Base-by-base conservation (phyloP, 2,113 vertebrate species). In the Calyptomena viridis region DNA sequence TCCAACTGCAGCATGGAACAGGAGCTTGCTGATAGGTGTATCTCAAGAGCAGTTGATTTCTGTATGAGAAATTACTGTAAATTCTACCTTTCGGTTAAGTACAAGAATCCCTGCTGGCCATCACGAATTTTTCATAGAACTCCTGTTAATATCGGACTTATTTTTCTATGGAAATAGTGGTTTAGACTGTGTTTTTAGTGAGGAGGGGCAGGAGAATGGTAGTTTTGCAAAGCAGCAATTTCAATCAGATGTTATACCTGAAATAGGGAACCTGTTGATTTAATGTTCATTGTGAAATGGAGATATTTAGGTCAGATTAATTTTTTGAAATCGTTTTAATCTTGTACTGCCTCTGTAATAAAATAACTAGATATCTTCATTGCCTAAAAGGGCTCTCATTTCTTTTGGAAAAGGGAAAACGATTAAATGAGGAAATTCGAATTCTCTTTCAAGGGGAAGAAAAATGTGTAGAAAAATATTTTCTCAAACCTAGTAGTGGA, bases 21-120 rank as follows among this genome's bases (percentile, higher is more conserved):
- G 69, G 68, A 90, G 39, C 35, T 9, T 69, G 31, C 60, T 15
- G 17, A 12, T 69, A 28, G 37, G 22, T 2, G 1, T 49, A 40
- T 90, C 52, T 84, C 31, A 52, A 68, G n/a, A 89, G 50, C 46
- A 47, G 24, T 68, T 92, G 64, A 64, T 92, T 67, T 91, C 77
- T 84, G 5, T 50, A 6, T 35, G n/a, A 75, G 68, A 74, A 77
- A 44, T 37, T 77, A 39, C 52, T 68, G 37, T 78, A 56, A 47
- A 52, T 78, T 94, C 92, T 88, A 92, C 80, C 72, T 96, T 90
- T 49, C 39, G 25, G 13, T 89, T 81, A 83, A 72, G 28, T 78
- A 27, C 33, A 78, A 64, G 76, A 71, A 39, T 71, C 67, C 17
- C 31, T 78, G 56, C 31, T 84, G 60, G 14, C 18, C 25, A 19